These are phyloP conservation scores for Apodemia hepburni DNA, from an alignment of 2,888 invertebrate species.

Conservation along the genomic window DNA sequence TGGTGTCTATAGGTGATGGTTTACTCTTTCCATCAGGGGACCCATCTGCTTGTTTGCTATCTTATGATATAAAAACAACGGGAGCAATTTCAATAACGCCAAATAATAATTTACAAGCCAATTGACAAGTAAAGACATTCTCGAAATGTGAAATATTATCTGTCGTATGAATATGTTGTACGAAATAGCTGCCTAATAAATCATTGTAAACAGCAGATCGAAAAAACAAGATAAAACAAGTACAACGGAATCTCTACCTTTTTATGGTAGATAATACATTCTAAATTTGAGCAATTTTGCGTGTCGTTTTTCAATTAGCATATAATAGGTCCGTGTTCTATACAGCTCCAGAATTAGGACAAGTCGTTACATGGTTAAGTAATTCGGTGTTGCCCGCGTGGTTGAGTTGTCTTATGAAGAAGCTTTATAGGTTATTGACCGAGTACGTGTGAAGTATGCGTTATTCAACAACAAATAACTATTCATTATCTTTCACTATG, in stretches of 20 bases:
- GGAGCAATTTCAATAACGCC: too few relatives aligned
- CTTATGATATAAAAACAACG: too few relatives aligned
- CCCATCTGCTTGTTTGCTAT: too few relatives aligned
- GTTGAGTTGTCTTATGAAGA: constrained; percentile 6
- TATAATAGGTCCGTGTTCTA: constrained; percentile 51
- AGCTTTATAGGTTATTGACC: constrained; percentile 9
- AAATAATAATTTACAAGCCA: too few relatives aligned
- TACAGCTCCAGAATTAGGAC: constrained; percentile 56
- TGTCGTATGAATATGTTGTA: too few relatives aligned
- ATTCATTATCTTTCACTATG: constrained; percentile 11
- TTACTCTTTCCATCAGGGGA: too few relatives aligned
- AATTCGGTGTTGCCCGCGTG: constrained; percentile 31
- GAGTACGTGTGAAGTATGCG: constrained; percentile 11
- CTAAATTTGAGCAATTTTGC: constrained; percentile 48
- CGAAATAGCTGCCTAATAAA: too few relatives aligned
- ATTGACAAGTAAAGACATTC: too few relatives aligned
- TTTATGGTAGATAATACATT: constrained; percentile 28
- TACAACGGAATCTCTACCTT: constrained; percentile 1
- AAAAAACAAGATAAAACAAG: neutral
- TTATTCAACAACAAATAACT: constrained; percentile 14
- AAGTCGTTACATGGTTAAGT: constrained; percentile 47
- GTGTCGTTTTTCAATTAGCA: constrained; percentile 62
- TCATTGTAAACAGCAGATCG: too few relatives aligned
- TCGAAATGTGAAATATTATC: too few relatives aligned
- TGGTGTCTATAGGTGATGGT: too few relatives aligned